Percentiles rank a stretch among this genome's conserved stretches.
These are phyloP conservation scores for Spea bombifrons DNA, from an alignment of 2,113 vertebrate species.

Conservation along the genomic window DNA sequence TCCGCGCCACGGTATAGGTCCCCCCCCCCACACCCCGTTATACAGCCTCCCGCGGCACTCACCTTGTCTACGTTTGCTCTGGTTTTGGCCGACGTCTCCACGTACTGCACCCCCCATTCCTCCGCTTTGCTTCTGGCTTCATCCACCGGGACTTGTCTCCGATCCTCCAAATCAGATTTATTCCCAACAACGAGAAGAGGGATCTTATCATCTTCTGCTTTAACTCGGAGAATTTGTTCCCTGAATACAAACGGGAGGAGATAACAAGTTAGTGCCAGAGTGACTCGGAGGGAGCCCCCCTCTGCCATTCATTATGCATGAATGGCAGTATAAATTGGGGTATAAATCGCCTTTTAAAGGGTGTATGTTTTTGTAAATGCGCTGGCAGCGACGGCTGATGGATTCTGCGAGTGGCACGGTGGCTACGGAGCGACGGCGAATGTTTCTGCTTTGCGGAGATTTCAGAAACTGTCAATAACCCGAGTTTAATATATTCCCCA, in stretches of 20 bases:
- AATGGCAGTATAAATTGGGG: too few species aligned
- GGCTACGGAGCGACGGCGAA: too few species aligned
- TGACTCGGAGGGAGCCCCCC: too few species aligned
- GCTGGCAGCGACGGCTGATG: too few species aligned
- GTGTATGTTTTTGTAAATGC: too few species aligned
- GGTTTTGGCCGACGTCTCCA: constrained; percentile 96
- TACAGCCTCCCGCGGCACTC: constrained; percentile 1
- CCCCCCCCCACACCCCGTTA: not conserved
- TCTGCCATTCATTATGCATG: too few species aligned
- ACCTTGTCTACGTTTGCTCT: constrained; percentile 98
- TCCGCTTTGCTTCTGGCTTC: constrained; percentile 77
- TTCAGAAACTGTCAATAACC: too few species aligned
- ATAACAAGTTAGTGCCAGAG: not conserved
- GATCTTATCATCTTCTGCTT: constrained; percentile 89
- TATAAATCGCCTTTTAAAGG: too few species aligned
- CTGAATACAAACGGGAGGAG: constrained; percentile 54
- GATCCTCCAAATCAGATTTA: constrained; percentile 92
- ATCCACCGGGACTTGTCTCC: constrained; percentile 83
- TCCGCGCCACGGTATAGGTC: not conserved
- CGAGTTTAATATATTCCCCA: too few species aligned
- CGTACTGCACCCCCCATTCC: constrained; percentile 93
- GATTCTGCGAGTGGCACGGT: too few species aligned
- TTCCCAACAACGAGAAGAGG: constrained; percentile 92
- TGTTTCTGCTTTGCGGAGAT: too few species aligned
- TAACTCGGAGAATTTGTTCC: constrained; percentile 96